A percentile compares a stretch with the other conserved stretches of the same genome.
Evolutionary conservation across 2,888 invertebrate genomes (phyloP).

Genomic region (Drosophila mettleri): DNA sequence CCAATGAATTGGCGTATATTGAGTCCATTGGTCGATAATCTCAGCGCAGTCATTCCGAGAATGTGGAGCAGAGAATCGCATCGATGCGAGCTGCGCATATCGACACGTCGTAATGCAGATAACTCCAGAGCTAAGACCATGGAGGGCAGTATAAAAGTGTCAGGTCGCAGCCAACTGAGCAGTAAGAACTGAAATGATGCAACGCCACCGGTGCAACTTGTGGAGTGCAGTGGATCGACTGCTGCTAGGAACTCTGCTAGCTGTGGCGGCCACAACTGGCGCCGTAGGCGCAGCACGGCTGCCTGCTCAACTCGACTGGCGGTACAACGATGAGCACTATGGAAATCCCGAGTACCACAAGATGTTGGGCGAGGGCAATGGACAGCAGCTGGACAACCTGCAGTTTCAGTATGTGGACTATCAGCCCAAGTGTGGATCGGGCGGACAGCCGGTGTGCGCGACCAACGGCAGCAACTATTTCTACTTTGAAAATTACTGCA

Average conservation of each 20-base stretch:
- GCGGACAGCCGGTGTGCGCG: conserved; percentile 63
- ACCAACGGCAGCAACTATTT: conserved; percentile 56
- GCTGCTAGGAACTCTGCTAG: conserved; percentile 10
- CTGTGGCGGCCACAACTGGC: background rate
- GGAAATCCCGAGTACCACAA: conserved; percentile 45
- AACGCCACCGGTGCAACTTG: background rate
- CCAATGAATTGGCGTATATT: background rate
- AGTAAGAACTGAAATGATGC: conserved; percentile 17
- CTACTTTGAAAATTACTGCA: conserved; percentile 62
- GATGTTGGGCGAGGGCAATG: conserved; percentile 24
- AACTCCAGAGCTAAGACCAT: background rate
- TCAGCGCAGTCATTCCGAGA: conserved; percentile 2
- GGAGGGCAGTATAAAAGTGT: conserved; percentile 26
- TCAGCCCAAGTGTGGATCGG: conserved; percentile 47
- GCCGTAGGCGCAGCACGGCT: background rate
- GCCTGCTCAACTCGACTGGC: conserved; percentile 35
- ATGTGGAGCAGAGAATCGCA: conserved; percentile 9
- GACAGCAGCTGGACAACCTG: conserved; percentile 14
- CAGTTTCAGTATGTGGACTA: conserved; percentile 69
- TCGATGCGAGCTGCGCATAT: conserved; percentile 27
- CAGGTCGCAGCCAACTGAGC: background rate
- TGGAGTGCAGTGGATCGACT: background rate
- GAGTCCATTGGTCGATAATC: conserved; percentile 3
- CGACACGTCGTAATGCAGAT: conserved; percentile 39
- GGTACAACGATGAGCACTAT: conserved; percentile 38